phyloP scores from a whole-genome alignment of 2,797 vertebrate genomes.

The Scolopax rusticola region DNA sequence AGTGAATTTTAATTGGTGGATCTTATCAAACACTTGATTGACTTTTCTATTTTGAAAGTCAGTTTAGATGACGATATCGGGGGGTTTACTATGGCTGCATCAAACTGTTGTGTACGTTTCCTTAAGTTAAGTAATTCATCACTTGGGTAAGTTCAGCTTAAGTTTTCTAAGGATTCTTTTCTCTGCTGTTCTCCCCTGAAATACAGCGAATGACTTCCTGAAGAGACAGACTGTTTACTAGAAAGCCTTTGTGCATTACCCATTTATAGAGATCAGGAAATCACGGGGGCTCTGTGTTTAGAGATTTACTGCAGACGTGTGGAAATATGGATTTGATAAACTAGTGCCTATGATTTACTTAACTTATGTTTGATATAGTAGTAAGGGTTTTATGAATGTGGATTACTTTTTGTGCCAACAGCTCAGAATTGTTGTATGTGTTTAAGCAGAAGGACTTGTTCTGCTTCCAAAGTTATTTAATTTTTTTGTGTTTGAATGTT shows the following conservation, averaged over 20 bases:
- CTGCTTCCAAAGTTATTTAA: conserved; percentile 89
- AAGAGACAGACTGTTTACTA: conserved; percentile 76
- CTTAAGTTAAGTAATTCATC: conserved; percentile 71
- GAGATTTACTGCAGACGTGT: conserved; percentile 79
- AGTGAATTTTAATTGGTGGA: conserved; percentile 40
- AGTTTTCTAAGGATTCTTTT: conserved; percentile 71
- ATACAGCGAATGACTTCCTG: conserved; percentile 73
- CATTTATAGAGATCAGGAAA: conserved; percentile 79
- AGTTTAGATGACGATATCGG: conserved; percentile 57
- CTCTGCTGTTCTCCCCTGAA: conserved; percentile 72
- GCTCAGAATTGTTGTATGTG: conserved; percentile 85
- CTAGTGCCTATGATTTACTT: conserved; percentile 99
- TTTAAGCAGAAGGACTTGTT: conserved; percentile 84
- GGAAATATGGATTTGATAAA: conserved; percentile 83
- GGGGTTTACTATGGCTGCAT: conserved; percentile 74
- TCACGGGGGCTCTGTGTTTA: conserved; percentile 78
- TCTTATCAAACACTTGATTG: conserved; percentile 58
- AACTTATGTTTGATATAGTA: conserved; percentile 85
- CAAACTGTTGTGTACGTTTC: conserved; percentile 54
- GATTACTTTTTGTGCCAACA: conserved; percentile 91
- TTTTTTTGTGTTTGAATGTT: conserved; percentile 84
- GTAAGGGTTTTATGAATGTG: conserved; percentile 86
- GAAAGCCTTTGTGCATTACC: conserved; percentile 75
- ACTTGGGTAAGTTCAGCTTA: conserved; percentile 62
- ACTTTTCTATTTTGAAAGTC: conserved; percentile 50